phyloP scores from a whole-genome alignment of 2,888 invertebrate genomes.

The Pristionchus arcanus region DNA sequence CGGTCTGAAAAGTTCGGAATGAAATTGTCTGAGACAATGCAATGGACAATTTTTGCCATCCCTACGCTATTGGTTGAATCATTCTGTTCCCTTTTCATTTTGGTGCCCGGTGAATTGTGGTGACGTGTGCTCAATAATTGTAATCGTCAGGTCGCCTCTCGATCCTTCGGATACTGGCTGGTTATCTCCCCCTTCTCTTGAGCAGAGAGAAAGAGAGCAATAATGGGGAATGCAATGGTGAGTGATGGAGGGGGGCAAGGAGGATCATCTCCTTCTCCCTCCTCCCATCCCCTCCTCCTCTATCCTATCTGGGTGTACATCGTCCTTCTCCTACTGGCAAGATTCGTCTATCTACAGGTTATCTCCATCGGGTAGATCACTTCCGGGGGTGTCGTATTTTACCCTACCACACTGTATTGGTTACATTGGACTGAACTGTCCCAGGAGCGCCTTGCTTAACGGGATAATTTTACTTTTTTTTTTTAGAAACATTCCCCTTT shows the following conservation, averaged over 20 bases:
- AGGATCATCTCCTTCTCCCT: background rate
- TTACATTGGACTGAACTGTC: no score
- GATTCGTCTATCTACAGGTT: conserved; percentile 47
- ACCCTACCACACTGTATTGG: no score
- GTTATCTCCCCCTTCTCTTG: background rate
- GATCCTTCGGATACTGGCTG: conserved; percentile 19
- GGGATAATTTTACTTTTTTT: no score
- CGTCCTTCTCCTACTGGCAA: conserved; percentile 27
- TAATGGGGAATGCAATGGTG: conserved; percentile 68
- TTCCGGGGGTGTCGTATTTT: background rate
- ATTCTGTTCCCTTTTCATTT: background rate
- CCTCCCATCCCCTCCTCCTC: conserved; percentile 45
- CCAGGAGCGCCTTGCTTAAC: no score
- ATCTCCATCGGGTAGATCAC: background rate
- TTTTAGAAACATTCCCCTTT: no score
- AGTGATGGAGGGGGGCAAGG: conserved; percentile 42
- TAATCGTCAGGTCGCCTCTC: background rate
- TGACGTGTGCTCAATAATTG: background rate
- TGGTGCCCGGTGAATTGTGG: background rate
- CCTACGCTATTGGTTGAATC: no score
- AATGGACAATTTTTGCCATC: no score
- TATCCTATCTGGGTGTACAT: conserved; percentile 52
- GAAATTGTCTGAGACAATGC: no score
- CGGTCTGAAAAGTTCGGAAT: no score
- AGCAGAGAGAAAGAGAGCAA: conserved; percentile 1